phyloP scores from a whole-genome alignment of 2,888 invertebrate species.

The Conus canariensis region DNA sequence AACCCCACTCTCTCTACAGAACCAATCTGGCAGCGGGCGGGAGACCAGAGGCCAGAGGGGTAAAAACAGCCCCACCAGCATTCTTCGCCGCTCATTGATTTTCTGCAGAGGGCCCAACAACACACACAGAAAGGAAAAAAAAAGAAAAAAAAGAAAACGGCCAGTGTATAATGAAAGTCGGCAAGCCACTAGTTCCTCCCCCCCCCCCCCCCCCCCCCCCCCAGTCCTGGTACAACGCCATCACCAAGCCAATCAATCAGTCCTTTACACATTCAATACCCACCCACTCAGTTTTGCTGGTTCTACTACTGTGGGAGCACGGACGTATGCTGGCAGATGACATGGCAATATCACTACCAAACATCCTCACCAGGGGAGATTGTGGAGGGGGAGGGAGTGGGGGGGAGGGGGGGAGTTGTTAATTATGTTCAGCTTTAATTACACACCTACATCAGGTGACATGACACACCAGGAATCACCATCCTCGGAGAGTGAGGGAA shows the following conservation, averaged over 20 bases:
- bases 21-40: too few species aligned
- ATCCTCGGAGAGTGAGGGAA: too few species aligned
- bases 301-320: not conserved
- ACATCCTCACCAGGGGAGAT: too few species aligned
- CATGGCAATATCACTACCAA: too few species aligned
- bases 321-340: too few species aligned
- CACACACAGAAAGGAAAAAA: not conserved
- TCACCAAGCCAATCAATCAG: constrained; percentile 16
- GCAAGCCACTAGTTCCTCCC: not conserved
- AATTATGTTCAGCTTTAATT: too few species aligned
- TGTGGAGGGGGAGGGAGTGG: too few species aligned
- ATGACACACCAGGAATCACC: too few species aligned
- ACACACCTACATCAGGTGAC: too few species aligned
- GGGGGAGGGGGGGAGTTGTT: too few species aligned
- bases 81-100: constrained; percentile 11
- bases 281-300: not conserved
- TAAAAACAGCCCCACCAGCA: not conserved
- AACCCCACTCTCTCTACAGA: not conserved
- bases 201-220: not conserved
- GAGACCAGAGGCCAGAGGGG: too few species aligned
- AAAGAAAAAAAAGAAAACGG: not conserved
- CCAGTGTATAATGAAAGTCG: not conserved
- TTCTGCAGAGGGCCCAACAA: not conserved
- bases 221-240: not conserved
- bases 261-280: not conserved